These are phyloP conservation scores for Carcina quercana DNA, from an alignment of 2,888 invertebrate genomes.

Conservation along the genomic window DNA sequence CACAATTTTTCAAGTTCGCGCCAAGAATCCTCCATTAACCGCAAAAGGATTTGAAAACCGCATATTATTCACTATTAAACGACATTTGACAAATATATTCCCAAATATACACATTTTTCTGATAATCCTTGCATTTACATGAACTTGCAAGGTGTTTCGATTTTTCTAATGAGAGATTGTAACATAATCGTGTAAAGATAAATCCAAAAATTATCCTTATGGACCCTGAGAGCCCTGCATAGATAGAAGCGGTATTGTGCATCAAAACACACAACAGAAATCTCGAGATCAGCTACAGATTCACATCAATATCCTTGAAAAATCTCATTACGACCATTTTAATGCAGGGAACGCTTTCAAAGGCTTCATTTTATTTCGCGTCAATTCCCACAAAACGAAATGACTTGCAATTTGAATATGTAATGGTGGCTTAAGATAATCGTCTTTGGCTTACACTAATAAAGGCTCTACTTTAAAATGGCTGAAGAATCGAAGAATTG, in stretches of 20 bases:
- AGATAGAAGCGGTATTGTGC: not conserved
- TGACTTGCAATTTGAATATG: slow-evolving; percentile 74
- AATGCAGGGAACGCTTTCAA: slow-evolving; percentile 48
- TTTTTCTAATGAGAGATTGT: no score
- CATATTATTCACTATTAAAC: no score
- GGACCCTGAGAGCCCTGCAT: no score
- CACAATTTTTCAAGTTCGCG: no score
- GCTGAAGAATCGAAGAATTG: slow-evolving; percentile 72
- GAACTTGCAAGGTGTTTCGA: no score
- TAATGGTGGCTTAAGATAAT: slow-evolving; percentile 73
- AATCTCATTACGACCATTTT: slow-evolving; percentile 49
- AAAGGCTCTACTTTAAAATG: slow-evolving; percentile 66
- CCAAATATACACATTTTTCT: no score
- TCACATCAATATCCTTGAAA: slow-evolving; percentile 31
- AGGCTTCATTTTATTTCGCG: slow-evolving; percentile 70
- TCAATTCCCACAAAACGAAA: slow-evolving; percentile 71
- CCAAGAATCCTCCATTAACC: no score
- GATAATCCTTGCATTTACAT: no score
- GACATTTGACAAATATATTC: no score
- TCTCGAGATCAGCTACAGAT: not conserved
- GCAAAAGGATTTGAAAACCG: no score
- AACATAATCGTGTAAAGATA: no score
- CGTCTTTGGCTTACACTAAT: slow-evolving; percentile 72
- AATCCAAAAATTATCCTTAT: no score
- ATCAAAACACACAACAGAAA: slow-evolving; percentile 1